Percentiles rank a stretch among this genome's conserved stretches.
These are phyloP conservation scores for Carduelis carduelis DNA, from an alignment of 2,797 vertebrate genomes.

Conservation along the genomic window DNA sequence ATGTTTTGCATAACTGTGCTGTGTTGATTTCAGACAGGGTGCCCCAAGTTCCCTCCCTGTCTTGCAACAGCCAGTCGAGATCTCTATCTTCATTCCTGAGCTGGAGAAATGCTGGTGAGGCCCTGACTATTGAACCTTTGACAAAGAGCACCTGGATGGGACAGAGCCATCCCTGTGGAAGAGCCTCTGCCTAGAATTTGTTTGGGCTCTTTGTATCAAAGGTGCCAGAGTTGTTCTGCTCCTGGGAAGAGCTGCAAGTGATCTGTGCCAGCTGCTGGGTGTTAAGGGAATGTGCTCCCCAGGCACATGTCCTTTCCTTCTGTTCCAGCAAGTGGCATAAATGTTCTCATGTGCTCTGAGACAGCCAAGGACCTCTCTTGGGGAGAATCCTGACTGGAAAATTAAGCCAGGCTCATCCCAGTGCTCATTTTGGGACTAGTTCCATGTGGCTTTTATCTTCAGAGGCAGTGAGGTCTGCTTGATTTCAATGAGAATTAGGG, in stretches of 20 bases:
- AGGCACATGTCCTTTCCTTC: neutral
- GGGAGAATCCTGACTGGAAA: neutral
- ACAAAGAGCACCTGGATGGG: constrained; percentile 6
- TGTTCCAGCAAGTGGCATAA: neutral
- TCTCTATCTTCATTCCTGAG: constrained; percentile 60
- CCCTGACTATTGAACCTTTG: neutral
- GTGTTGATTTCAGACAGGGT: constrained; percentile 59
- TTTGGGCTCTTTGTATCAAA: neutral
- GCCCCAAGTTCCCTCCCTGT: constrained; percentile 6
- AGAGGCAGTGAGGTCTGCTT: neutral
- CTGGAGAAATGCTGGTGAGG: constrained; percentile 14
- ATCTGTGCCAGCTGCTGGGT: neutral
- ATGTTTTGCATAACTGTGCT: constrained; percentile 70
- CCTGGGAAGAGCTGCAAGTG: neutral
- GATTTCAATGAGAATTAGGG: neutral
- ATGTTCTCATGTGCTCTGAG: neutral
- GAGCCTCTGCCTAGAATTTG: neutral
- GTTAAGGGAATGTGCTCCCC: neutral
- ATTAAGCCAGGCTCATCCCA: neutral
- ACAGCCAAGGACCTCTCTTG: accelerated
- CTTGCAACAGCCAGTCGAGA: constrained; percentile 25
- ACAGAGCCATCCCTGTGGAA: neutral
- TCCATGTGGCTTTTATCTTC: neutral
- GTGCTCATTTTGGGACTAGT: neutral
- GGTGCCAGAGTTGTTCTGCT: neutral